Base-by-base conservation (phyloP, 1,140 invertebrate genomes). In the Solenopsis fugax region DNA sequence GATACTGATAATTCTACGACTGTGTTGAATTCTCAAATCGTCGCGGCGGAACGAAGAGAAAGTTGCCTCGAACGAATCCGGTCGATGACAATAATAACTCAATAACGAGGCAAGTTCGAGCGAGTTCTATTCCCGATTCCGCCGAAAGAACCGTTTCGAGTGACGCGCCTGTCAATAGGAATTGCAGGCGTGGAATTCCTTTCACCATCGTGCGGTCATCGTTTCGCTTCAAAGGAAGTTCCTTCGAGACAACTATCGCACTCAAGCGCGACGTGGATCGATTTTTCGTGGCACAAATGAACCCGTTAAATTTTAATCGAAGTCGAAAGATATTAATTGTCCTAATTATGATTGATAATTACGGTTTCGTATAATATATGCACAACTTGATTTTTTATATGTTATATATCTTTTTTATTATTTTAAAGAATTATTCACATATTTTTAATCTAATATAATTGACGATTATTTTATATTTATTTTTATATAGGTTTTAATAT, bases 11-110 rank as follows among this genome's bases (percentile, higher is more conserved):
- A 65, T 67, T 76, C 29, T 10, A 21, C 12, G 16, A 4, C 3
- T 50, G 6, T 9, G 45, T 54, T 52, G 64, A 58, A 71, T 81
- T 62, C n/a, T 45, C 52, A 84, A 76, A 76, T 71, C 48, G 45
- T 77, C 72, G 65, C n/a, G 87, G 56, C 34, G 65, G 37, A 81
- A 81, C 81, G 65, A 76, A 85, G 87, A 85, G 87, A 88, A 88
- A 88, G 87, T 78, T 48, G 34, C 4, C 12, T 41, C 18, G 69
- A 54, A 24, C 64, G 72, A 60, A 77, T 64, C 48, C 56, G 41
- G 52, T 24, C 81, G 41, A 73, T 67, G 84, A 80, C 67, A 48
- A 86, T 86, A 86, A 86, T 86, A 69, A 86, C 54, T 78, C 82
- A 24, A 71, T 86, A 86, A 88, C 75, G 73, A 80, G 85, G n/a